phyloP scores from a whole-genome alignment of 2,888 invertebrate species.

The Lepeophtheirus nordmannii region DNA sequence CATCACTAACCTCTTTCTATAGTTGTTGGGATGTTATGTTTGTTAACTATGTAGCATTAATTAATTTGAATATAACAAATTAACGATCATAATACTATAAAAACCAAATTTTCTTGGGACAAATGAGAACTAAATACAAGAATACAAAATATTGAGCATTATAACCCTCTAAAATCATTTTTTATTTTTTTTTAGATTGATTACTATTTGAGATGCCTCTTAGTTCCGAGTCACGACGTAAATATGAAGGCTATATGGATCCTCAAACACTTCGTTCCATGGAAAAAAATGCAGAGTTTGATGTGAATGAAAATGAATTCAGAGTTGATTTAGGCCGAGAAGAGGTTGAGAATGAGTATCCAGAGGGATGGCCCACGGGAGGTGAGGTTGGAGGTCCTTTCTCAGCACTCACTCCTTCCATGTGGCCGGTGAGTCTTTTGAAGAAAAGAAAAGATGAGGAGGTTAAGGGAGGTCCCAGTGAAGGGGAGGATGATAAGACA shows the following conservation, averaged over 20 bases:
- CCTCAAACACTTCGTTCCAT: background rate
- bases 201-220: background rate
- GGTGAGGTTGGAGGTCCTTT: conserved; percentile 57
- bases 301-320: conserved; percentile 2
- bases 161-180: too few relatives aligned
- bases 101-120: too few relatives aligned
- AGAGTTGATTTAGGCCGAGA: background rate
- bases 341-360: conserved; percentile 5
- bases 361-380: background rate
- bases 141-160: too few relatives aligned
- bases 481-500: background rate
- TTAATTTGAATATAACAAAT: too few relatives aligned
- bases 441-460: conserved; percentile 32
- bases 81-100: too few relatives aligned
- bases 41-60: too few relatives aligned
- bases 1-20: too few relatives aligned
- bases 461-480: background rate
- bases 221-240: background rate
- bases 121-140: too few relatives aligned
- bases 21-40: too few relatives aligned
- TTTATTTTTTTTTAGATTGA: too few relatives aligned
- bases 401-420: conserved; percentile 81
- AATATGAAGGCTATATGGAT: conserved; percentile 9
- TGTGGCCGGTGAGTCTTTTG: conserved; percentile 68
- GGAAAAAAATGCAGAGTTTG: background rate